Percentiles rank a stretch among this genome's conserved stretches.
Evolutionary conservation across 2,888 invertebrate species (phyloP).

Genomic region (Diaperis boleti): DNA sequence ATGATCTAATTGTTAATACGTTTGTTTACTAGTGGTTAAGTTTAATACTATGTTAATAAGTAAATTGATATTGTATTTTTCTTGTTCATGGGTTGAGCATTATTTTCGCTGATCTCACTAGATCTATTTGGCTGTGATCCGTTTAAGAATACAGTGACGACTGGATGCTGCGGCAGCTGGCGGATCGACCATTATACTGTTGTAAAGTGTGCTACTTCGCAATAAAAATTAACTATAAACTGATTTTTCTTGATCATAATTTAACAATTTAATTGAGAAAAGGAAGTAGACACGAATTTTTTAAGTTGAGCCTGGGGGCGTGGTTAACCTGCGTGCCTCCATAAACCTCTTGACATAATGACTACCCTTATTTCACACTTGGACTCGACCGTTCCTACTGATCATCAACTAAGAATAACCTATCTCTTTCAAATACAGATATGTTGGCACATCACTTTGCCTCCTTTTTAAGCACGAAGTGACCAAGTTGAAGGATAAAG

Average conservation of each 20-base stretch:
- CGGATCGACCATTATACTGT: slow-evolving; percentile 55
- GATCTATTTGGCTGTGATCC: slow-evolving; percentile 58
- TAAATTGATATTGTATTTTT: slow-evolving; percentile 47
- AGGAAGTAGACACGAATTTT: neutral
- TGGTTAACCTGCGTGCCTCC: no score
- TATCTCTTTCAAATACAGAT: no score
- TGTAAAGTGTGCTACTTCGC: slow-evolving; percentile 53
- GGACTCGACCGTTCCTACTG: no score
- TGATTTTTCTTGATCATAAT: neutral
- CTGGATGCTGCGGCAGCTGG: slow-evolving; percentile 53
- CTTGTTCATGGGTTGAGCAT: slow-evolving; percentile 48
- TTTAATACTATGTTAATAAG: slow-evolving; percentile 52
- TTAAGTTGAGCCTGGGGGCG: no score
- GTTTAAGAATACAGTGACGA: slow-evolving; percentile 50
- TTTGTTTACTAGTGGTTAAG: slow-evolving; percentile 47
- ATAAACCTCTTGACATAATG: no score
- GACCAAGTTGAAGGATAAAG: no score
- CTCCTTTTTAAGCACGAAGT: no score
- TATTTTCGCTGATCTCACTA: slow-evolving; percentile 55
- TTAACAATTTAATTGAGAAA: neutral
- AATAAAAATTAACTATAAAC: slow-evolving; percentile 47
- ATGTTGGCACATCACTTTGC: no score
- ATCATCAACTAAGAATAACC: no score
- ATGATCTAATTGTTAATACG: slow-evolving; percentile 45
- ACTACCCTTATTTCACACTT: no score